Evolutionary conservation across 2,797 vertebrate species (phyloP), one percentile per base, ranked within the genome.

Genomic region (Diplodus puntazzo): DNA sequence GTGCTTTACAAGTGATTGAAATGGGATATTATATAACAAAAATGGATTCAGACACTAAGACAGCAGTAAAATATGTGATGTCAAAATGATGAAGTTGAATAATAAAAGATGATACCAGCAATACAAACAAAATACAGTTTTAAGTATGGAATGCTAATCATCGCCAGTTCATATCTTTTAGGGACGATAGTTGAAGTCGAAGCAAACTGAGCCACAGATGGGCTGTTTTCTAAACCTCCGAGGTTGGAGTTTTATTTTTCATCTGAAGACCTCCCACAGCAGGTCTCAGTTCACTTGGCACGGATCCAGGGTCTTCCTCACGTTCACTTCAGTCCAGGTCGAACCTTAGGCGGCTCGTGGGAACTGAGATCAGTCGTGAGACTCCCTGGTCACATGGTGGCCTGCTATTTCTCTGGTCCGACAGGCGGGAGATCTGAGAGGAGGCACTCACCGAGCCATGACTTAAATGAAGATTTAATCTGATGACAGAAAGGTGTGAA

Each of bases 241-340:
- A 65, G 69, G 59, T 76, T n/a, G 62, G 75, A 25, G 42, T 59
- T 87, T 55, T 61, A 20, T 45, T 68, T 76, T 70, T 78, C 7
- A 63, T 77, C 71, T 48, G 10, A 55, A 71, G 53, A 57, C 73
- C 52, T 77, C 39, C 30, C 23, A 14, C 67, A 73, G 76, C 66
- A 75, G 53, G 66, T 69, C 75, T 67, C 57, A 65, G 67, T 52
- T 34, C 75, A 14, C 69, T 27, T 88, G 79, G 72, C 81, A 61
- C 71, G 71, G n/a, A 73, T 53, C 73, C 85, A 85, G 55, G 63
- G 71, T 21, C 42, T 74, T 70, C 60, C 74, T 81, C 74, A 57
- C 59, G 46, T 77, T 77, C 75, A 58, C 48, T 42, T 78, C 48
- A 55, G 69, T 39, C 13, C 62, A 78, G 62, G 62, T 20, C 62